Base-by-base conservation (phyloP, 1,140 invertebrate species). In the Trachymyrmex septentrionalis region DNA sequence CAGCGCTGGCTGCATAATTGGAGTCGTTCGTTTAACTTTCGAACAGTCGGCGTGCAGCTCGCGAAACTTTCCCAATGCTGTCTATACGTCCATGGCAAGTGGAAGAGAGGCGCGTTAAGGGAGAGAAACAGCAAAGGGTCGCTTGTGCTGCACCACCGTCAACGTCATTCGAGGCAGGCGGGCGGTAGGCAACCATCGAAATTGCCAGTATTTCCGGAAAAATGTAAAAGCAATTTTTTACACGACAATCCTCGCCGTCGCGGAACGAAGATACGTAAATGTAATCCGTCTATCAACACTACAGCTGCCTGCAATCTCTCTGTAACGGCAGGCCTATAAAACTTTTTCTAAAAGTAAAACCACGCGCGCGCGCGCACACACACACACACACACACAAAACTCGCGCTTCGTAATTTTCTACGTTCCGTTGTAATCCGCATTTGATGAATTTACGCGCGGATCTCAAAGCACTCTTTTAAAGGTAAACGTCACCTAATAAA, bases 11-110 rank as follows among this genome's bases (percentile, higher is more conserved):
- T 92, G 92, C 90, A 93, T 93, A 93, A 93, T 93, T 93, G 93
- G 92, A 92, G 92, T 93, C 91, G 91, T 93, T 93, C 91, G 92
- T 93, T 93, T 93, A 93, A 93, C 92, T 93, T 93, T 88, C 91
- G 84, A 91, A 91, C 92, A 92, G 89, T 92, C 88, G 86, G 88
- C 87, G 86, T 89, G 77, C 85, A 61, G 80, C 86, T 92, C 86
- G 88, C 77, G 86, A 91, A 92, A 92, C 91, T 92, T 92, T 91
- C 71, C 66, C 86, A 77, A 91, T 90, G 89, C 82, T 87, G 90
- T 89, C 82, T 87, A 86, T 81, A 73, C 57, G 76, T 78, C 48
- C 82, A 38, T 48, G 64, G 55, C 21, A 72, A 85, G 53, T n/a
- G 73, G 80, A 82, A 64, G 71, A 80, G 78, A 85, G 73, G 64